phyloP scores from a whole-genome alignment of 2,888 invertebrate species.

The Sarcophaga subvicina region DNA sequence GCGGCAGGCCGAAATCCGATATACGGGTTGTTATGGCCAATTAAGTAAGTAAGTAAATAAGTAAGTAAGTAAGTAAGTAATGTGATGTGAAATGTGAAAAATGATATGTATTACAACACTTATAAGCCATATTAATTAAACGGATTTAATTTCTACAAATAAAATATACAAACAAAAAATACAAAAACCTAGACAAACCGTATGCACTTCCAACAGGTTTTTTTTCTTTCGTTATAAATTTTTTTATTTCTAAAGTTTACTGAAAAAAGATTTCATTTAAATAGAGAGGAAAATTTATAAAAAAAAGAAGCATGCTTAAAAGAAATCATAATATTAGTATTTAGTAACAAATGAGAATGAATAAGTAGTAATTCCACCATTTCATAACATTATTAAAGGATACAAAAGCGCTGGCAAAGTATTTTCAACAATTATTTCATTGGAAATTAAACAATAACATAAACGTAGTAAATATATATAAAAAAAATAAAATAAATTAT shows the following conservation, averaged over 20 bases:
- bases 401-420: constrained; percentile 43
- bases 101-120: too few species aligned
- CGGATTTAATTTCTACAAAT: too few species aligned
- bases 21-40: too few species aligned
- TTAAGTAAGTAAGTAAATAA: too few species aligned
- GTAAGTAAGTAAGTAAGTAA: too few species aligned
- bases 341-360: constrained; percentile 9
- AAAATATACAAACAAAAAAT: too few species aligned
- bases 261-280: constrained; percentile 12
- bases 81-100: too few species aligned
- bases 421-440: constrained; percentile 65
- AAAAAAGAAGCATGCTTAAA: constrained; percentile 35
- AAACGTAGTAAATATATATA: constrained; percentile 2
- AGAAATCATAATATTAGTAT: constrained; percentile 36
- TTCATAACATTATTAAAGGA: not conserved
- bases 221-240: too few species aligned
- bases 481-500: not conserved
- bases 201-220: too few species aligned
- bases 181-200: too few species aligned
- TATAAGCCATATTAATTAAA: too few species aligned
- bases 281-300: not conserved
- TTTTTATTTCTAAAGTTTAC: not conserved
- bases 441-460: constrained; percentile 19
- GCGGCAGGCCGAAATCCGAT: too few species aligned
- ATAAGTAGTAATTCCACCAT: not conserved